Base-by-base conservation (phyloP, 2,888 invertebrate species). In the Lagria hirta region DNA sequence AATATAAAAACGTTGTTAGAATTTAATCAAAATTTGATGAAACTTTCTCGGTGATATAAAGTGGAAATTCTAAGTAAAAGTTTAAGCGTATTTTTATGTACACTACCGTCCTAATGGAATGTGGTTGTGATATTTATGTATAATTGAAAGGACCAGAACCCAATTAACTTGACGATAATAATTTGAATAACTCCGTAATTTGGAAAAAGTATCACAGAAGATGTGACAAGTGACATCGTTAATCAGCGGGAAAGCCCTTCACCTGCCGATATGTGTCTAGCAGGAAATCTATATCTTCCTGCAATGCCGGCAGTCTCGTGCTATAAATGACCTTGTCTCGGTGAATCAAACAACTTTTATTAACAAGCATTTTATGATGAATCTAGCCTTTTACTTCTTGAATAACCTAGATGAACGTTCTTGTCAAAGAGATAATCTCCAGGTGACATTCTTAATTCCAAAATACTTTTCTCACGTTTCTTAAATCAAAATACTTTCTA, bases 191-290 rank as follows among this genome's bases (percentile, higher is more conserved):
- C n/a, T 22, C 22, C n/a, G 4, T 7, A 22, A 22, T 22, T 22
- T 22, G n/a, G n/a, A n/a, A 26, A 49, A 51, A 51, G 51, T 51
- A 49, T 43, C 34, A 51, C 51, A 30, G 20, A 6, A 6, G 20
- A 5, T 32, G 38, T 28, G 42, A 41, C 48, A 43, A 48, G 44
- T 52, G 54, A 53, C 56, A 53, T 54, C 52, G 47, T 54, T 54
- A 56, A 54, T 54, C 52, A 52, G 37, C 16, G 29, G 42, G 35
- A n/a, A n/a, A 43, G 51, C 56, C 56, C 56, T 57, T 57, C 56
- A 57, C 56, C 51, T 43, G 48, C 29, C 16, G 27, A 36, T 42
- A 21, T 20, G 11, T 3, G n/a, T 11, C 24, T 23, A 17, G 22
- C 17, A 16, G 32, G 27, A 32, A 12, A 33, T 43, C 37, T 47